These are phyloP conservation scores for Chelmon rostratus DNA, from an alignment of 2,797 vertebrate species.

Conservation along the genomic window DNA sequence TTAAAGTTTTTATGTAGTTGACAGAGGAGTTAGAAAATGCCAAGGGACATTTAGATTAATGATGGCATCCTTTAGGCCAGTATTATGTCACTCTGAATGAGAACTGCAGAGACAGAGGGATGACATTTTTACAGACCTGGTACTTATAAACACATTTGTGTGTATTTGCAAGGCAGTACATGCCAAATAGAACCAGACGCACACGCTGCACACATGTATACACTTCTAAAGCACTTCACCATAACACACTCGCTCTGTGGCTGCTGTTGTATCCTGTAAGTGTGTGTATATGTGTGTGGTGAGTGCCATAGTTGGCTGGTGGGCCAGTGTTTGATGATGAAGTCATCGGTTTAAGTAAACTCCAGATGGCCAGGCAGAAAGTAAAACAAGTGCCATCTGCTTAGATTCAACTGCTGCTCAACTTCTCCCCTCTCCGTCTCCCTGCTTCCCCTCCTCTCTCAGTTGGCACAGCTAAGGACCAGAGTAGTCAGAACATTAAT, in stretches of 20 bases:
- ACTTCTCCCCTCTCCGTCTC: slow-evolving; percentile 67
- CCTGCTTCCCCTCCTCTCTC: slow-evolving; percentile 56
- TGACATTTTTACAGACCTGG: slow-evolving; percentile 76
- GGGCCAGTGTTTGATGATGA: slow-evolving; percentile 87
- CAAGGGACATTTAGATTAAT: slow-evolving; percentile 80
- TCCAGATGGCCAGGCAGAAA: slow-evolving; percentile 88
- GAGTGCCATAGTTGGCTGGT: slow-evolving; percentile 84
- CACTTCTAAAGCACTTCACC: slow-evolving; percentile 52
- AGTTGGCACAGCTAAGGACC: slow-evolving; percentile 78
- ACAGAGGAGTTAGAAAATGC: slow-evolving; percentile 78
- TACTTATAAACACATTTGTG: slow-evolving; percentile 75
- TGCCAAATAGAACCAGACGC: slow-evolving; percentile 53
- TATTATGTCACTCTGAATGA: slow-evolving; percentile 83
- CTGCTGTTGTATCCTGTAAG: slow-evolving; percentile 72
- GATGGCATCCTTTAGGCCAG: slow-evolving; percentile 74
- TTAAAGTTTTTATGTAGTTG: slow-evolving; percentile 79
- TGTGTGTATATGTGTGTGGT: slow-evolving; percentile 74
- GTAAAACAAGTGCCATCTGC: slow-evolving; percentile 90
- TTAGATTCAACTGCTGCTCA: slow-evolving; percentile 86
- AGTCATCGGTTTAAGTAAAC: slow-evolving; percentile 89
- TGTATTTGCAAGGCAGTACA: slow-evolving; percentile 53
- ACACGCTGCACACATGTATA: slow-evolving; percentile 40
- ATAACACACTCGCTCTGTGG: slow-evolving; percentile 52
- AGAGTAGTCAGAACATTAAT: slow-evolving; percentile 84
- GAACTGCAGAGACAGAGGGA: slow-evolving; percentile 75